Evolutionary conservation across 2,113 vertebrate species (phyloP).

Genomic region (zebrafish (Danio rerio)): DNA sequence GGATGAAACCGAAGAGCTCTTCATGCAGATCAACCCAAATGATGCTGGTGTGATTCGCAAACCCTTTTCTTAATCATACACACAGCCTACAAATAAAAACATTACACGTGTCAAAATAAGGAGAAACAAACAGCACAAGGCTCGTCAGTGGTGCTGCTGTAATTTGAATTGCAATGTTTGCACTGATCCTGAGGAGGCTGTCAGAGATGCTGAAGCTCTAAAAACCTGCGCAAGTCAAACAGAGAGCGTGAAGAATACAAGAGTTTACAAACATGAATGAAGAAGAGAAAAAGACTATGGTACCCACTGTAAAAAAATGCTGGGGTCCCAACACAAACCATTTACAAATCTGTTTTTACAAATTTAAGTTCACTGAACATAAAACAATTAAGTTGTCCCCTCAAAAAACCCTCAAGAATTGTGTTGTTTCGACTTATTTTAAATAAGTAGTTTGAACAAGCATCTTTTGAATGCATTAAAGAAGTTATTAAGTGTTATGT

Average conservation of each 20-base stretch:
- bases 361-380: no score
- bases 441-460: no score
- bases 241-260: slow-evolving; percentile 30
- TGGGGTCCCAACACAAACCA: no score
- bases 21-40: slow-evolving; percentile 63
- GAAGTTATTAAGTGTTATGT: no score
- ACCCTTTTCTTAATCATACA: slow-evolving; percentile 64
- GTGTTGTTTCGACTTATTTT: no score
- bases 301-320: no score
- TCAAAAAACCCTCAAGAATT: no score
- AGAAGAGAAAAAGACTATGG: not conserved
- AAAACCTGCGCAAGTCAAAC: slow-evolving; percentile 58
- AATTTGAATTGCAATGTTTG: slow-evolving; percentile 66
- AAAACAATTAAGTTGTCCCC: no score
- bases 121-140: slow-evolving; percentile 59
- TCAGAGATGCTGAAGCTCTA: slow-evolving; percentile 60
- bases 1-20: slow-evolving; percentile 50
- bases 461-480: no score
- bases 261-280: no score
- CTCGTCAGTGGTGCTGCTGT: slow-evolving; percentile 54
- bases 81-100: slow-evolving; percentile 68
- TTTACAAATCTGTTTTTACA: no score
- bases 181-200: slow-evolving; percentile 64
- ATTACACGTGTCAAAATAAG: slow-evolving; percentile 56
- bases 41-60: slow-evolving; percentile 67